Conservation (phyloP, 2,888 invertebrate genomes). For the Nebria brevicollis region DNA sequence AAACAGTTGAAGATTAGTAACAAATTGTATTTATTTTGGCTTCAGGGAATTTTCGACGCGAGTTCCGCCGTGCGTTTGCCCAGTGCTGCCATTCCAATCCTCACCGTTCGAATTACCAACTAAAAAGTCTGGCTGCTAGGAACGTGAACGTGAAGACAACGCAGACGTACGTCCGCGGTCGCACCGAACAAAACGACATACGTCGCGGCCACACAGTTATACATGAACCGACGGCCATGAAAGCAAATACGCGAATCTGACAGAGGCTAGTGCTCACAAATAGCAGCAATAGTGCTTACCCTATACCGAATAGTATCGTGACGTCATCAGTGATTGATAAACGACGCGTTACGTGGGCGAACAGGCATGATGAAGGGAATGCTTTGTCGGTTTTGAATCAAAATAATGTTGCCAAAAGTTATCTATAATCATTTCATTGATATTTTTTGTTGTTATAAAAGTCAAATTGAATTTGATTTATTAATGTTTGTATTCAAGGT, state of each 20-base stretch:
- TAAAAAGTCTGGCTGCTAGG: conserved; percentile 7
- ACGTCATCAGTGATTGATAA: background rate
- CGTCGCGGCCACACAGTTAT: background rate
- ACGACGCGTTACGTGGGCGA: conserved; percentile 20
- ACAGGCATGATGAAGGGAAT: background rate
- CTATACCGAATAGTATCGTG: background rate
- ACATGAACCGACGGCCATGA: background rate
- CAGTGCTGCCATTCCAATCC: conserved; percentile 25
- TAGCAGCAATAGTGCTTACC: background rate
- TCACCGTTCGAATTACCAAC: conserved; percentile 25
- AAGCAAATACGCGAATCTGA: conserved; percentile 12
- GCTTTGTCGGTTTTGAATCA: no score
- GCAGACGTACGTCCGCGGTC: conserved; percentile 9
- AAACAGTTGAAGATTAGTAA: background rate
- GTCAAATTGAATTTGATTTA: no score
- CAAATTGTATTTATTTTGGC: conserved; percentile 14
- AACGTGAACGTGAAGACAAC: conserved; percentile 6
- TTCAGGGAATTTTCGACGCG: conserved; percentile 29
- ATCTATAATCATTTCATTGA: no score
- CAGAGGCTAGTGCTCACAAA: conserved; percentile 15
- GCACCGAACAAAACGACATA: background rate
- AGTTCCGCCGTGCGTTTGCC: conserved; percentile 26
- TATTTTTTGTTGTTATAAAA: no score
- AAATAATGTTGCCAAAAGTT: no score
- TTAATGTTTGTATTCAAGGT: no score